Conservation (phyloP, 2,888 invertebrate genomes). For the Sceliomorpha sp. region DNA sequence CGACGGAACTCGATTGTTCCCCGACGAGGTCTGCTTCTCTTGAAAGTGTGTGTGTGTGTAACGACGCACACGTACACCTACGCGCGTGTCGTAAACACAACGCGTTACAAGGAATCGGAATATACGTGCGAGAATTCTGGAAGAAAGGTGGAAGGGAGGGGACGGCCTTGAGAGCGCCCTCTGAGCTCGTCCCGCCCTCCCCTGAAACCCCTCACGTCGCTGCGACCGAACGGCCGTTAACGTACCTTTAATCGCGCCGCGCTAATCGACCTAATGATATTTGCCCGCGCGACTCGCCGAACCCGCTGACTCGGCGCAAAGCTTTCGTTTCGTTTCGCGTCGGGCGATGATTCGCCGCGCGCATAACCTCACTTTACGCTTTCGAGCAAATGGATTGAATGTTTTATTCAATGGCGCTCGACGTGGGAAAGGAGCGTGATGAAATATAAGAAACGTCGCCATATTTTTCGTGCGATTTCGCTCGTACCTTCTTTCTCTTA, state of each 20-base stretch:
- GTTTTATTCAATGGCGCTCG: too few relatives aligned
- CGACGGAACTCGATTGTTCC: conserved; percentile 39
- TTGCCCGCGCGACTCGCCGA: conserved; percentile 17
- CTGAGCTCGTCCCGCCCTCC: too few relatives aligned
- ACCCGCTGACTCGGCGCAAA: background rate
- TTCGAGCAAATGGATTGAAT: too few relatives aligned
- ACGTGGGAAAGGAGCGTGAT: too few relatives aligned
- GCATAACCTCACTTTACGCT: too few relatives aligned
- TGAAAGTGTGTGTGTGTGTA: background rate
- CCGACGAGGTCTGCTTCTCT: conserved; percentile 12
- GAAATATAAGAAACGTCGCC: background rate
- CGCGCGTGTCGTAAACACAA: conserved; percentile 8
- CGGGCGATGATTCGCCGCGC: too few relatives aligned
- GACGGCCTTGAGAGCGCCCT: conserved; percentile 16
- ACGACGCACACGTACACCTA: background rate
- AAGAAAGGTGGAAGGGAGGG: conserved; percentile 28
- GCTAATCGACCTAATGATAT: conserved; percentile 37
- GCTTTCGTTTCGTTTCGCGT: too few relatives aligned
- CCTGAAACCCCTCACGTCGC: too few relatives aligned
- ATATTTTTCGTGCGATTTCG: too few relatives aligned
- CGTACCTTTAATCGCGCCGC: conserved; percentile 26
- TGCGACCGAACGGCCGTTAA: conserved; percentile 6
- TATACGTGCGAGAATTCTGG: conserved; percentile 32
- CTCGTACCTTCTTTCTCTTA: too few relatives aligned
- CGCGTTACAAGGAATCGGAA: too few relatives aligned